Evolutionary conservation across 2,113 vertebrate species (phyloP), one percentile per base, ranked within the genome.

Genomic region (Osmerus eperlanus): DNA sequence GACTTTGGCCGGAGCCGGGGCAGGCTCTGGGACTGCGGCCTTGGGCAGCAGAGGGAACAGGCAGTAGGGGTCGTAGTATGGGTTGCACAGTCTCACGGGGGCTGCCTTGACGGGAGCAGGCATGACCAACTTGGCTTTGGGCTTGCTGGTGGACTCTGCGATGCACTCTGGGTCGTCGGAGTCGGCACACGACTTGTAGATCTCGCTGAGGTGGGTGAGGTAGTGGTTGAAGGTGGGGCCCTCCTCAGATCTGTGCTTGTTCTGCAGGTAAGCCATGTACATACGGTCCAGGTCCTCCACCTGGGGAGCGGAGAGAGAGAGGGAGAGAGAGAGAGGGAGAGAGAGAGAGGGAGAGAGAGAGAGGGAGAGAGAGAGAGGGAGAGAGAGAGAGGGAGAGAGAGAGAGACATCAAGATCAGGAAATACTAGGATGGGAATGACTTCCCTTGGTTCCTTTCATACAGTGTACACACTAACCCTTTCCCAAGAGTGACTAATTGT

Each of bases 81-180:
- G 92, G 85, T 93, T 90, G 81, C 93, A 94, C 52, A 86, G 63
- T 56, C 65, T 81, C 21, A 89, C 68, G 0, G 84, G 29, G 53
- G 88, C 83, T 53, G 87, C 83, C 79, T 82, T 91, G 66, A 90
- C 18, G 32, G 84, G 59, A 6, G 83, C 78, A 2, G 91, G 91
- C 90, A 92, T 90, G 67, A 85, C 89, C 41, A 88, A 1, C 0
- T 86, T 80, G 3, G 91, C 90, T 52, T 89, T 91, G 36, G 91
- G 90, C 68, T 92, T 93, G 82, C 92, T 93, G 63, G 92, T 92
- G 71, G 71, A 86, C 81, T 93, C 92, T 0, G 91, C 58, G 14
- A 93, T 89, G 83, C 93, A 94, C 62, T 94, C 91, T 0, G 91
- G 92, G 67, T 94, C 88, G 0, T 93, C 89, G 0, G 90, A 92